These are phyloP conservation scores for Craseonycteris thonglongyai DNA, from an alignment of 2,113 vertebrate species.

Conservation along the genomic window DNA sequence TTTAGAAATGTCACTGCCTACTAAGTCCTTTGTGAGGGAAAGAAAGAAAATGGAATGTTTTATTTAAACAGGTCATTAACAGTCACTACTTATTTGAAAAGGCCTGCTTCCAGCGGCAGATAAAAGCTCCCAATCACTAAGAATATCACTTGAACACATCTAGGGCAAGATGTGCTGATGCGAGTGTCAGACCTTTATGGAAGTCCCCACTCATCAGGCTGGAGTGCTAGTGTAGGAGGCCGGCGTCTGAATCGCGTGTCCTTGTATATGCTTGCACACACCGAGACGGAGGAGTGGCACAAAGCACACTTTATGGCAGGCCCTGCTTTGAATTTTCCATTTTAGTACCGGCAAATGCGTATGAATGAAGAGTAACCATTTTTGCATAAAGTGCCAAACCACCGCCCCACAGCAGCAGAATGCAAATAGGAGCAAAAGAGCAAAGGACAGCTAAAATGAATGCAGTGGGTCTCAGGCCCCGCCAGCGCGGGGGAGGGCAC, in stretches of 20 bases:
- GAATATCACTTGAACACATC: slow-evolving; percentile 45
- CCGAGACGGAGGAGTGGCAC: not conserved
- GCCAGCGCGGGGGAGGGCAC: not conserved
- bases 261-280: too few relatives aligned
- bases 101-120: slow-evolving; percentile 36
- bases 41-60: slow-evolving; percentile 55
- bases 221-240: fast-evolving
- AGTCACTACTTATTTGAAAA: slow-evolving; percentile 66
- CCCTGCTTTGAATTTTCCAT: slow-evolving; percentile 30
- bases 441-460: slow-evolving; percentile 50
- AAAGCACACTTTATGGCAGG: not conserved
- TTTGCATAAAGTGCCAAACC: slow-evolving; percentile 61
- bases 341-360: slow-evolving; percentile 19
- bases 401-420: slow-evolving; percentile 3
- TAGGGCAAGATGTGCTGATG: slow-evolving; percentile 56
- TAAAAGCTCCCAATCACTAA: slow-evolving; percentile 61
- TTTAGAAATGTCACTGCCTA: slow-evolving; percentile 60
- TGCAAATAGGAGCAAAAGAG: slow-evolving; percentile 53
- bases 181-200: not conserved
- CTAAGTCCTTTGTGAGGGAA: slow-evolving; percentile 35
- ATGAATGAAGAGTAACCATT: slow-evolving; percentile 60
- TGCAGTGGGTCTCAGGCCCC: not conserved
- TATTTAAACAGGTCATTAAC: slow-evolving; percentile 63
- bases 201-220: not conserved
- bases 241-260: fast-evolving